A percentile compares a stretch with the other conserved stretches of the same genome.
Conservation (phyloP, 2,797 vertebrate species). For the Taeniopygia guttata region DNA sequence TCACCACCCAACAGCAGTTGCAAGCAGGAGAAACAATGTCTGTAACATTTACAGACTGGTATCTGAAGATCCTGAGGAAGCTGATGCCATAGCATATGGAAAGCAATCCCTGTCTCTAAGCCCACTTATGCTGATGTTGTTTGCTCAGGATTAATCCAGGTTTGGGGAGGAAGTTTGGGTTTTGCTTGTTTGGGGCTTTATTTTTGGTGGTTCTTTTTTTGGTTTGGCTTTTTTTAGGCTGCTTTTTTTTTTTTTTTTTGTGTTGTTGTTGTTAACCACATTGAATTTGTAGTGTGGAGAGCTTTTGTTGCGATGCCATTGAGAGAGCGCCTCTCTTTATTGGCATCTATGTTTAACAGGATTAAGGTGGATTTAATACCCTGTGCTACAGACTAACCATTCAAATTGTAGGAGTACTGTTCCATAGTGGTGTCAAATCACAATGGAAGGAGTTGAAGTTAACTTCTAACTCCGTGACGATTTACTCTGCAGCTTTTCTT, state of each 20-base stretch:
- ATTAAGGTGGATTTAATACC: slow-evolving; percentile 59
- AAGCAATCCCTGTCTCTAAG: slow-evolving; percentile 25
- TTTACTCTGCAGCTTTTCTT: slow-evolving; percentile 23
- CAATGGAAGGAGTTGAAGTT: slow-evolving; percentile 34
- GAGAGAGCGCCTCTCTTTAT: slow-evolving; percentile 13
- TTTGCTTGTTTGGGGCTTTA: neutral
- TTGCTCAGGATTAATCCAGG: slow-evolving; percentile 52
- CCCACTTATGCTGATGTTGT: slow-evolving; percentile 57
- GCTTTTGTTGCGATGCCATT: slow-evolving; percentile 15
- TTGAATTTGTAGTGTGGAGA: slow-evolving; percentile 12
- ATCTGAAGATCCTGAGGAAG: slow-evolving; percentile 31
- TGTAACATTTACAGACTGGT: slow-evolving; percentile 55
- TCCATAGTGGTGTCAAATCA: slow-evolving; percentile 49
- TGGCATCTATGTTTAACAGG: slow-evolving; percentile 56
- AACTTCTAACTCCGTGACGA: slow-evolving; percentile 3
- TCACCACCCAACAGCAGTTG: slow-evolving; percentile 60
- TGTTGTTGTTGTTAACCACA: neutral
- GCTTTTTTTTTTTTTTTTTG: neutral
- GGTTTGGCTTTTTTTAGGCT: neutral
- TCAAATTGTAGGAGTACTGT: slow-evolving; percentile 34
- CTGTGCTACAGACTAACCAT: slow-evolving; percentile 16
- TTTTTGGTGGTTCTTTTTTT: neutral
- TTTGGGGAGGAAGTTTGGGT: neutral
- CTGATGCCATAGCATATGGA: slow-evolving; percentile 42
- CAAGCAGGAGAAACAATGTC: slow-evolving; percentile 64